Percentiles rank a stretch among this genome's conserved stretches.
These are phyloP conservation scores for Egretta garzetta DNA, from an alignment of 2,113 vertebrate genomes.

Conservation along the genomic window DNA sequence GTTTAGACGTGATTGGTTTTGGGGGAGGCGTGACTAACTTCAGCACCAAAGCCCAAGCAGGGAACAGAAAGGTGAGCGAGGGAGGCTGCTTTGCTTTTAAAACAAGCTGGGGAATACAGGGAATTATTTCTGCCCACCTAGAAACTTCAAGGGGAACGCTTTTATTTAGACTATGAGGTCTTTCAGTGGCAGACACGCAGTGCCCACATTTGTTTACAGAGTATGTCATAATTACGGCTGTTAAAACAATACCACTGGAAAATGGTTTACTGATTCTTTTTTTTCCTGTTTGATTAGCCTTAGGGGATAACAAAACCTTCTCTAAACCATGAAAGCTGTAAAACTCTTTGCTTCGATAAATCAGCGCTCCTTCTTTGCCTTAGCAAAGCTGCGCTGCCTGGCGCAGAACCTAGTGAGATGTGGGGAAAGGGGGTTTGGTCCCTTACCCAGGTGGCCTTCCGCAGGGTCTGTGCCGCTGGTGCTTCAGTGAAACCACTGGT, in stretches of 20 bases:
- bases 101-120: not conserved
- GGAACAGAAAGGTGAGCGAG: accelerated
- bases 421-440: not conserved
- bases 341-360: not conserved
- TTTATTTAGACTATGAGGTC: not conserved
- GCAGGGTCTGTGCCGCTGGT: accelerated
- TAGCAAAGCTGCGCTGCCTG: accelerated
- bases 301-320: not conserved
- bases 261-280: not conserved
- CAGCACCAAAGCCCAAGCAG: not conserved
- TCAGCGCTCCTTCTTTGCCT: not conserved
- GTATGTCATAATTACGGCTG: not conserved
- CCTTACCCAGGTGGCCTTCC: not conserved
- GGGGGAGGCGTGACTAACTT: not conserved
- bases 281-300: not conserved
- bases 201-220: not conserved
- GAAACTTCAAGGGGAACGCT: not conserved
- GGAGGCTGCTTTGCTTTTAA: not conserved
- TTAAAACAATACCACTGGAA: not conserved
- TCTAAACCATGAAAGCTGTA: not conserved
- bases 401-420: not conserved
- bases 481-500: not conserved
- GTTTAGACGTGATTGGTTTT: not conserved
- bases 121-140: not conserved
- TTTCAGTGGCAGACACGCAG: accelerated